Percentiles rank a stretch among this genome's conserved stretches.
Conservation (phyloP, 2,113 vertebrate species). For the Ploceus nigricollis region DNA sequence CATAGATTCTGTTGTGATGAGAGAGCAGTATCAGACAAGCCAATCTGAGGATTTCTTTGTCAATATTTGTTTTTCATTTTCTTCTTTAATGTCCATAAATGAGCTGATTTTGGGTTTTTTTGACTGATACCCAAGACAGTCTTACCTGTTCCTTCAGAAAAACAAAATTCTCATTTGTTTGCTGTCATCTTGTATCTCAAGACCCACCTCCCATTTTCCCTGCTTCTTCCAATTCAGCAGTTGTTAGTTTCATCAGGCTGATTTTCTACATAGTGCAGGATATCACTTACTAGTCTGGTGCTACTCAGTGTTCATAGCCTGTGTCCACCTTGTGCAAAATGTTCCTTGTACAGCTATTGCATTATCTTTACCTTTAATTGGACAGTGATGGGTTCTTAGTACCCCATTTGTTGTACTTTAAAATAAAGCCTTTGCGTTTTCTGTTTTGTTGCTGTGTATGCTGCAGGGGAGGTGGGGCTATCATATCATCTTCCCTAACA, state of each 20-base stretch:
- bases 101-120: not conserved
- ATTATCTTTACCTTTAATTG: not conserved
- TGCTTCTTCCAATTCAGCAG: not conserved
- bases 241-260: not conserved
- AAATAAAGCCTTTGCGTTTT: not conserved
- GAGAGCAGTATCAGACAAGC: not conserved
- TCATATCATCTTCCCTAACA: not conserved
- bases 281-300: not conserved
- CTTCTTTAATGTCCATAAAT: not conserved
- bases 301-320: not conserved
- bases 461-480: not conserved
- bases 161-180: not conserved
- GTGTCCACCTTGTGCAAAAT: not conserved
- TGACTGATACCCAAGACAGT: not conserved
- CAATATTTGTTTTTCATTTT: not conserved
- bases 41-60: not conserved
- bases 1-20: not conserved
- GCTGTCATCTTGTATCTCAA: not conserved
- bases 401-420: not conserved
- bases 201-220: not conserved
- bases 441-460: not conserved
- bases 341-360: not conserved
- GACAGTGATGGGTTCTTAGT: not conserved
- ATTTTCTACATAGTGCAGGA: fast-evolving
- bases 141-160: not conserved